Evolutionary conservation across 2,113 vertebrate genomes (phyloP).

Genomic region (Notiomystis cincta): DNA sequence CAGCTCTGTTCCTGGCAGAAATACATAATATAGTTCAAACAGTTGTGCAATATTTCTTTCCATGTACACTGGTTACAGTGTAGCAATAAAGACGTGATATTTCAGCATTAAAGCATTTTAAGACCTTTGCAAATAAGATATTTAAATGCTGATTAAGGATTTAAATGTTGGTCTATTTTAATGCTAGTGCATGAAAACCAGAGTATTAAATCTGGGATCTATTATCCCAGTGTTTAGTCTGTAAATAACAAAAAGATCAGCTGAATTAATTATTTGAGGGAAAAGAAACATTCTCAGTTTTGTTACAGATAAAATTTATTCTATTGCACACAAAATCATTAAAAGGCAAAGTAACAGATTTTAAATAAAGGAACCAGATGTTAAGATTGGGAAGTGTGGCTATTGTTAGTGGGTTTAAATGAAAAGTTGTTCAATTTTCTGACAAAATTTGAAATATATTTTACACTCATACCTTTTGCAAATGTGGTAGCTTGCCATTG

Average conservation of each 20-base stretch:
- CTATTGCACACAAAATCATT: neutral
- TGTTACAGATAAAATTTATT: neutral
- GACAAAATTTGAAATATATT: neutral
- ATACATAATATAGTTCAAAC: neutral
- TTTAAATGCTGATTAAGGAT: neutral
- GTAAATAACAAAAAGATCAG: neutral
- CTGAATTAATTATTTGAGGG: neutral
- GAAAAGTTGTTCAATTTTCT: neutral
- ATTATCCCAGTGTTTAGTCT: neutral
- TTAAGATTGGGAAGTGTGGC: neutral
- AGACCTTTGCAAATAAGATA: neutral
- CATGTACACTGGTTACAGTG: neutral
- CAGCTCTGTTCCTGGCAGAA: neutral
- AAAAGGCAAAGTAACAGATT: neutral
- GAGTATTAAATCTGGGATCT: neutral
- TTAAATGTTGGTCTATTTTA: neutral
- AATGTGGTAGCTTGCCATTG: neutral
- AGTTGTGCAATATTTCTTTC: neutral
- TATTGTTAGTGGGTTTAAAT: neutral
- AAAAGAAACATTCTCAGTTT: neutral
- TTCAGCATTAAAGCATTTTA: neutral
- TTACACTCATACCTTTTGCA: neutral
- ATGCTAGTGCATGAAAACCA: neutral
- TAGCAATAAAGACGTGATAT: neutral
- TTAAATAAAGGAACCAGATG: neutral